Percentiles rank a stretch among this genome's conserved stretches.
phyloP scores from a whole-genome alignment of 2,113 vertebrate species.

The Lasiurus borealis region DNA sequence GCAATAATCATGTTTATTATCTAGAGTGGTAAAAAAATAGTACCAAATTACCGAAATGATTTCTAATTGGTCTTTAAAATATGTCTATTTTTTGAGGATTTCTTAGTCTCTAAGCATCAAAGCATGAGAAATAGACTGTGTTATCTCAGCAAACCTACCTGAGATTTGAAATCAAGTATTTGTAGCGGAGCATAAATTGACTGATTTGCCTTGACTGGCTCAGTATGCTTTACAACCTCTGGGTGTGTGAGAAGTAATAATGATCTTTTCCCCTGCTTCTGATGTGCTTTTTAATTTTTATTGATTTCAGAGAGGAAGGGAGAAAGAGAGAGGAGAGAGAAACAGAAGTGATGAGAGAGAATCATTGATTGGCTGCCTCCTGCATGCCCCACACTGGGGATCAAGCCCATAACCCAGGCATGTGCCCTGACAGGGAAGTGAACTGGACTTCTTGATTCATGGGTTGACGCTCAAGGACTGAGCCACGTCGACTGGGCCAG shows the following conservation, averaged over 20 bases:
- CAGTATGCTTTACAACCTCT: neutral
- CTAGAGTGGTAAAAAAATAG: conserved; percentile 55
- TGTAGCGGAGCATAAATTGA: neutral
- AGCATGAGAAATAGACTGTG: neutral
- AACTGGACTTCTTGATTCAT: too few relatives aligned
- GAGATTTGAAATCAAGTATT: conserved; percentile 58
- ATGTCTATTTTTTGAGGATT: conserved; percentile 14
- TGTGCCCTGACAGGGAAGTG: too few relatives aligned
- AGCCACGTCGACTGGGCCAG: too few relatives aligned
- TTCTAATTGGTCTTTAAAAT: conserved; percentile 72
- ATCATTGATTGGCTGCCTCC: too few relatives aligned
- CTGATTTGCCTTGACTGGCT: neutral
- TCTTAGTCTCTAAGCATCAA: conserved; percentile 50
- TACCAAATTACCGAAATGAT: conserved; percentile 65
- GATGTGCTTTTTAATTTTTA: neutral
- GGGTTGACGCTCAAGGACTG: too few relatives aligned
- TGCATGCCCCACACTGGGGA: too few relatives aligned
- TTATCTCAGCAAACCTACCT: conserved; percentile 45
- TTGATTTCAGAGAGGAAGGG: too few relatives aligned
- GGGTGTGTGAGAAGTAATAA: neutral
- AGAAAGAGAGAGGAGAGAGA: too few relatives aligned
- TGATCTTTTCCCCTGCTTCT: neutral
- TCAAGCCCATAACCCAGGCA: too few relatives aligned
- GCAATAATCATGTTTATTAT: conserved; percentile 72
- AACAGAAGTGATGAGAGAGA: too few relatives aligned